Evolutionary conservation across 2,888 invertebrate genomes (phyloP).

Genomic region (Venustoraphidia nigricollis): DNA sequence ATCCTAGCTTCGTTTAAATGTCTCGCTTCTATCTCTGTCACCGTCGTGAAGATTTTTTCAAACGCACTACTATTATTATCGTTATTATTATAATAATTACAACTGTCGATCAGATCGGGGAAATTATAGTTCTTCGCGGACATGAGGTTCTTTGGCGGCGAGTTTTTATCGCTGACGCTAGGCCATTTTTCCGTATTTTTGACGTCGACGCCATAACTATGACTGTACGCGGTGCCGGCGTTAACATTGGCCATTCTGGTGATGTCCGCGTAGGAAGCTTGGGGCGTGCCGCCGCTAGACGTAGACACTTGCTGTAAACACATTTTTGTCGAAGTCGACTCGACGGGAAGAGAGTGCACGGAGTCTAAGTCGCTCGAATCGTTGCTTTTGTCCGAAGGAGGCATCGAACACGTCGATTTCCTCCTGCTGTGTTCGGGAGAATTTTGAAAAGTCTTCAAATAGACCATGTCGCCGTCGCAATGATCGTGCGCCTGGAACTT

Average conservation of each 20-base stretch:
- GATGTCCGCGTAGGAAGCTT: slow-evolving; percentile 70
- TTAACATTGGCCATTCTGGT: slow-evolving; percentile 37
- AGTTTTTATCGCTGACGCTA: slow-evolving; percentile 7
- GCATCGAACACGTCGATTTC: slow-evolving; percentile 62
- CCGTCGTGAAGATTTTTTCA: slow-evolving; percentile 5
- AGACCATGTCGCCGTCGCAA: slow-evolving; percentile 10
- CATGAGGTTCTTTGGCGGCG: neutral
- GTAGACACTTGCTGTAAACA: slow-evolving; percentile 16
- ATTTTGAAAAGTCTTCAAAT: slow-evolving; percentile 16
- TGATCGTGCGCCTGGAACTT: slow-evolving; percentile 6
- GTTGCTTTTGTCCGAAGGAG: slow-evolving; percentile 66
- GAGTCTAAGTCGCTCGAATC: slow-evolving; percentile 76
- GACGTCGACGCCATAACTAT: slow-evolving; percentile 16
- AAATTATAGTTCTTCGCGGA: slow-evolving; percentile 28
- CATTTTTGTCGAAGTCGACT: slow-evolving; percentile 16
- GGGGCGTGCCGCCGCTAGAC: slow-evolving; percentile 29
- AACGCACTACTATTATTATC: neutral
- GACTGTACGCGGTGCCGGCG: neutral
- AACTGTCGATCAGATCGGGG: slow-evolving; percentile 35
- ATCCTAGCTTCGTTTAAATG: slow-evolving; percentile 8
- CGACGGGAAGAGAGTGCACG: slow-evolving; percentile 66
- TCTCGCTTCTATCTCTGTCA: slow-evolving; percentile 4
- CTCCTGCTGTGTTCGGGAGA: slow-evolving; percentile 31
- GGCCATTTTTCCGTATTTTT: slow-evolving; percentile 18
- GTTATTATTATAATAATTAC: slow-evolving; percentile 27